A percentile compares a stretch with the other conserved stretches of the same genome.
These are phyloP conservation scores for Aotus griseimembra DNA, from an alignment of 2,797 vertebrate species.

Conservation along the genomic window DNA sequence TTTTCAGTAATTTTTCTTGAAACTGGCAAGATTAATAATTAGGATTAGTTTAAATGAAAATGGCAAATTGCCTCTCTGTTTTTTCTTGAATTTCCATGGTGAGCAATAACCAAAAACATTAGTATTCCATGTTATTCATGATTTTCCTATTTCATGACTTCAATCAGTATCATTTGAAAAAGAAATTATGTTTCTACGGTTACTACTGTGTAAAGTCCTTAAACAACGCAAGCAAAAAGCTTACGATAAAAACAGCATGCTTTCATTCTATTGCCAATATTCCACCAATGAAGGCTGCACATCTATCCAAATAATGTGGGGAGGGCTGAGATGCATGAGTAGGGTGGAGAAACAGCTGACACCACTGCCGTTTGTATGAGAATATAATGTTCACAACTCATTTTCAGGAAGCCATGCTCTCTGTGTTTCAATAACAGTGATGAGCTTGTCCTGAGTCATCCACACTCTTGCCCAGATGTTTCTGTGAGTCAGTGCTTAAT, in stretches of 20 bases:
- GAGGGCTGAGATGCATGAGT: neutral
- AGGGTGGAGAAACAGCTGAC: neutral
- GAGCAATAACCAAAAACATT: neutral
- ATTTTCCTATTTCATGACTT: slow-evolving; percentile 16
- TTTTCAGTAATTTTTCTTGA: slow-evolving; percentile 51
- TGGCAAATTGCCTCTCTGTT: neutral
- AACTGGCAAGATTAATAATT: neutral
- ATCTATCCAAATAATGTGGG: neutral
- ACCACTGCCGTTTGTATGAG: neutral
- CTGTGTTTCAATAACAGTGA: slow-evolving; percentile 54
- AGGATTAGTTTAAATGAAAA: slow-evolving; percentile 31
- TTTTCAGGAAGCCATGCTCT: slow-evolving; percentile 47
- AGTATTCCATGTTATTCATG: neutral
- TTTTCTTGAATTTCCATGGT: slow-evolving; percentile 1
- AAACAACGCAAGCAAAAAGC: neutral
- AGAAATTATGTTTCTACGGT: neutral
- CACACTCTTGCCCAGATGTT: slow-evolving; percentile 65
- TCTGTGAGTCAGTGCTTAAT: slow-evolving; percentile 72
- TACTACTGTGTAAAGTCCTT: slow-evolving; percentile 8
- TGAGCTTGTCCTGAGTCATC: slow-evolving; percentile 70
- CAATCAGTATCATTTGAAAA: neutral
- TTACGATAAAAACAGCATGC: neutral
- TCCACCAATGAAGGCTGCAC: neutral
- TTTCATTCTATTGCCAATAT: neutral
- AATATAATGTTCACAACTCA: slow-evolving; percentile 50